Evolutionary conservation across 2,888 invertebrate genomes (phyloP), one percentile per base, ranked within the genome.

Genomic region (Ectemnius lituratus): DNA sequence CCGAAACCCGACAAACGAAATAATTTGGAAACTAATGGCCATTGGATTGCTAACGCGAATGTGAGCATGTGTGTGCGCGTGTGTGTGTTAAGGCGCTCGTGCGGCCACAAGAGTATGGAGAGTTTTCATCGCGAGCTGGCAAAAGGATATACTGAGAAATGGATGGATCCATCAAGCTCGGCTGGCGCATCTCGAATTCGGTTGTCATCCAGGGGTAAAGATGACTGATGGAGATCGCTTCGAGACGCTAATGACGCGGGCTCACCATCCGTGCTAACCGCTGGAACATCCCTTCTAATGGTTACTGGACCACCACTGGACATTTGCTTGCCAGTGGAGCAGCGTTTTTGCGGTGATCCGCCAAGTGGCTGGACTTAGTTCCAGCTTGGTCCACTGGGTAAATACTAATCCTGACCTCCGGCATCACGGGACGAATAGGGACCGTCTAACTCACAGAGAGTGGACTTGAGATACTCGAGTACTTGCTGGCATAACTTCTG

Each of bases 141-240:
- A 67, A 47, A 82, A 82, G 74, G 82, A 82, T 78, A 78, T 73
- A 69, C 73, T 70, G 74, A 77, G 75, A 62, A 80, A 72, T 73
- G 83, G 74, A 75, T 75, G 77, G 83, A 84, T 84, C 81, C 84
- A 87, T 88, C 87, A 87, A 84, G 85, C 78, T 75, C 75, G 61
- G 62, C 70, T 62, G 70, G 69, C 71, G 74, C 72, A 70, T 73
- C 71, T 78, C 76, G 77, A 84, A 85, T 84, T 84, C 84, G 82
- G 80, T 83, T 86, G 86, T 84, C 85, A 73, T 80, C 70, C 72
- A n/a, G 69, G 84, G 83, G 80, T 84, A 84, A 86, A 84, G 81
- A 88, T 88, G 87, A 88, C 85, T 85, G 87, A 88, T 88, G 86
- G 83, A 76, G 67, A 80, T 76, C 78, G 83, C 75, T 72, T 79